Evolutionary conservation across 2,113 vertebrate genomes (phyloP).

Genomic region (Antidorcas marsupialis): DNA sequence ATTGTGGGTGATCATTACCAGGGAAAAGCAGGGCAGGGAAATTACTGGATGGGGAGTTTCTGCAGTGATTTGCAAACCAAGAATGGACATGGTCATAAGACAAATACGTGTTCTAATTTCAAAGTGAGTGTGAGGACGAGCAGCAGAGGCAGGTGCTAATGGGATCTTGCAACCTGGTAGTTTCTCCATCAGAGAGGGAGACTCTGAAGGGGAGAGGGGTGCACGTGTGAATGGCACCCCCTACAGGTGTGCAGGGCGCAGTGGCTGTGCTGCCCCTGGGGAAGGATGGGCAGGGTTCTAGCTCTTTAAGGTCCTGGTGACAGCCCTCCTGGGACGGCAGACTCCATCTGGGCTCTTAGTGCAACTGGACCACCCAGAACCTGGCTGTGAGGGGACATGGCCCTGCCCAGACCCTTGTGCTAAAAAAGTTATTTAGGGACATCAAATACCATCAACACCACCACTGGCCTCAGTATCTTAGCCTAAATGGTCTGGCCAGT

Average conservation of each 20-base stretch:
- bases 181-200: not conserved
- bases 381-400: not conserved
- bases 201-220: not conserved
- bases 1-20: not conserved
- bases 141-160: not conserved
- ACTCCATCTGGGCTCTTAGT: not conserved
- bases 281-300: not conserved
- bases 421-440: not conserved
- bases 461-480: not conserved
- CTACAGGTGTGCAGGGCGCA: not conserved
- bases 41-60: not conserved
- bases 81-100: not conserved
- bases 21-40: not conserved
- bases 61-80: not conserved
- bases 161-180: not conserved
- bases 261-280: not conserved
- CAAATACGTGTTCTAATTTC: not conserved
- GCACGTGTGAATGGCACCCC: fast-evolving
- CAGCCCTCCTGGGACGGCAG: not conserved
- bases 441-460: not conserved
- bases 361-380: not conserved
- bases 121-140: not conserved
- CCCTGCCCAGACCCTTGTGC: not conserved
- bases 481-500: not conserved
- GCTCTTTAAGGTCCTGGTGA: not conserved